phyloP scores from a whole-genome alignment of 2,797 vertebrate species.

The Corythornis leucogaster region DNA sequence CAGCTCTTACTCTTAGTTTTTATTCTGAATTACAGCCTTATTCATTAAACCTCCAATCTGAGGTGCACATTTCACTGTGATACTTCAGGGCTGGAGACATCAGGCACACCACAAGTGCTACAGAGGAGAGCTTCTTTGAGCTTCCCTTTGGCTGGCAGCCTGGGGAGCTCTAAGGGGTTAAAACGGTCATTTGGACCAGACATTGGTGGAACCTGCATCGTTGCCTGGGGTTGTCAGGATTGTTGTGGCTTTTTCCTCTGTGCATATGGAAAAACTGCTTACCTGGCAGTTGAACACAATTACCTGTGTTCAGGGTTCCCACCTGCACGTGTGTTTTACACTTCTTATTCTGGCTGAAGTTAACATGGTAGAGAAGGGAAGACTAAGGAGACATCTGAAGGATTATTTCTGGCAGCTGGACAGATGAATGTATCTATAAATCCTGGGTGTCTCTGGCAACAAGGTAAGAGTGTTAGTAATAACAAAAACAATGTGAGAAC shows the following conservation, averaged over 20 bases:
- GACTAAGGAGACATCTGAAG: neutral
- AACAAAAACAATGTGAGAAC: neutral
- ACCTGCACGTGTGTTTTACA: neutral
- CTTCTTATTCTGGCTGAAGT: neutral
- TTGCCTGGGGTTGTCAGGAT: neutral
- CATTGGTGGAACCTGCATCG: fast-evolving
- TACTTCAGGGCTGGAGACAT: neutral
- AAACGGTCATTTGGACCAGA: neutral
- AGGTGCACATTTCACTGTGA: conserved; percentile 2
- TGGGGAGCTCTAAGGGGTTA: neutral
- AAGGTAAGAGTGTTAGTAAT: neutral
- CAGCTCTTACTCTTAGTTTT: neutral
- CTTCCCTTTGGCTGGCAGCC: conserved; percentile 12
- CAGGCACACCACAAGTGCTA: neutral
- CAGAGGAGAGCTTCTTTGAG: neutral
- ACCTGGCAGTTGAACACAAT: neutral
- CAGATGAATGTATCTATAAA: neutral
- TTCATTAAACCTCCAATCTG: conserved; percentile 11
- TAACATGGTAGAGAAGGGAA: neutral
- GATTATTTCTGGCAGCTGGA: neutral
- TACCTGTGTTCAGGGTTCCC: neutral
- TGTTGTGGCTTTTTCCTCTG: neutral
- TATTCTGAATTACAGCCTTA: conserved; percentile 16
- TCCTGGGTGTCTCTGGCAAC: neutral
- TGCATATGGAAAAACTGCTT: neutral